These are phyloP conservation scores for Paedocypris micromegethes DNA, from an alignment of 2,797 vertebrate genomes.

Conservation along the genomic window DNA sequence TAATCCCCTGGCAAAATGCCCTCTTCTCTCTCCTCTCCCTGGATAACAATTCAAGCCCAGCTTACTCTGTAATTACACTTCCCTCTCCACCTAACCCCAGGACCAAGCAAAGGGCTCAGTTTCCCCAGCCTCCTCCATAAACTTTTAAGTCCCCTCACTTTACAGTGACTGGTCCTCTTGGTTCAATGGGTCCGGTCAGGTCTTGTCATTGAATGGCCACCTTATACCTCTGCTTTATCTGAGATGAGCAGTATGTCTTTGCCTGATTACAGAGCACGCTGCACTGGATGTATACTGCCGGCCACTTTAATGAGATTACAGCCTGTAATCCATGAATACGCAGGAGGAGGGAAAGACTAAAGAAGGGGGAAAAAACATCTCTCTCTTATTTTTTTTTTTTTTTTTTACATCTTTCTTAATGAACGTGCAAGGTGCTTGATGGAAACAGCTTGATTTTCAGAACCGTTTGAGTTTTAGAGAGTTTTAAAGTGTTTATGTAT, in stretches of 20 bases:
- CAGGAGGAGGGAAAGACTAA: constrained; percentile 33
- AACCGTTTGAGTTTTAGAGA: constrained; percentile 63
- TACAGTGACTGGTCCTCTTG: constrained; percentile 47
- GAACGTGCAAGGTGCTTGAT: constrained; percentile 53
- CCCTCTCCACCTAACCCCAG: constrained; percentile 54
- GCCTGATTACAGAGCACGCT: constrained; percentile 68
- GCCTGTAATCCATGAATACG: constrained; percentile 69
- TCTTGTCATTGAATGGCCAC: constrained; percentile 52
- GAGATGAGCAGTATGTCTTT: constrained; percentile 65
- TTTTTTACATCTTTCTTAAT: constrained; percentile 21
- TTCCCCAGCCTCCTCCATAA: constrained; percentile 55
- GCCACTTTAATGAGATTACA: constrained; percentile 76
- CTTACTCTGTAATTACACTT: constrained; percentile 87
- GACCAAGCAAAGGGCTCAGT: constrained; percentile 58
- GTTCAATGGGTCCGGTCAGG: constrained; percentile 47
- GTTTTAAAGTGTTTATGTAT: constrained; percentile 39
- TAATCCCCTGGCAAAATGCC: constrained; percentile 90
- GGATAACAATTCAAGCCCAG: constrained; percentile 92
- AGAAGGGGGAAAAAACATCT: constrained; percentile 19
- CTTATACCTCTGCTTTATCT: constrained; percentile 56
- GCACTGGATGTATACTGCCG: constrained; percentile 64
- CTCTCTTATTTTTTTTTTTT: constrained; percentile 26
- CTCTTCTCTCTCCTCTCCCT: constrained; percentile 65
- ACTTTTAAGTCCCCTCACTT: constrained; percentile 62
- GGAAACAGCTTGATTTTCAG: constrained; percentile 57